Evolutionary conservation across 2,888 invertebrate genomes (phyloP).

Genomic region (Slavum lentiscoides): DNA sequence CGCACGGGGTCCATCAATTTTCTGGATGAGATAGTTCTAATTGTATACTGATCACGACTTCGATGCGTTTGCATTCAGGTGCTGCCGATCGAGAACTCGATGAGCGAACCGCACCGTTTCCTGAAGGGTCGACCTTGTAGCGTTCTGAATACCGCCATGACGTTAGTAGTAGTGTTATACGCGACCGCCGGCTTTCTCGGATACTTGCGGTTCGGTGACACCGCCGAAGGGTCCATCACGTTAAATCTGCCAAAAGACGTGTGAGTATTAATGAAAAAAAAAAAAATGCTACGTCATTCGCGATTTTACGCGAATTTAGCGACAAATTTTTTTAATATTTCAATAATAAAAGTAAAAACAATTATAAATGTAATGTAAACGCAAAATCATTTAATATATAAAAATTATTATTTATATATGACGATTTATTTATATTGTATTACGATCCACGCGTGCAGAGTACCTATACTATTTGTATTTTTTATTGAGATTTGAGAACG

Average conservation of each 20-base stretch:
- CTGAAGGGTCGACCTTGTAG: conserved; percentile 70
- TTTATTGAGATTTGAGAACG: too few relatives aligned
- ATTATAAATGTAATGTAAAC: too few relatives aligned
- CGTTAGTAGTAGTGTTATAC: conserved; percentile 77
- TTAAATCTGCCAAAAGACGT: conserved; percentile 76
- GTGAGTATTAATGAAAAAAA: conserved; percentile 62
- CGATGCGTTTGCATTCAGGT: conserved; percentile 62
- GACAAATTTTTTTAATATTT: not conserved
- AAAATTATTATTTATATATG: too few relatives aligned
- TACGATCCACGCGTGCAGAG: too few relatives aligned
- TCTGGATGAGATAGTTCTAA: not conserved
- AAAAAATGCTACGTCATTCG: not conserved
- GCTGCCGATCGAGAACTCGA: conserved; percentile 93
- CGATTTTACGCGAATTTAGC: not conserved
- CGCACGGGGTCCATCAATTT: not conserved
- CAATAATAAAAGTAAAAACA: too few relatives aligned
- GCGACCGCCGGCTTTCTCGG: conserved; percentile 87
- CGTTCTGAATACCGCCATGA: conserved; percentile 85
- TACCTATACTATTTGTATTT: too few relatives aligned
- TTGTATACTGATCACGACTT: not conserved
- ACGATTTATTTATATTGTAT: too few relatives aligned
- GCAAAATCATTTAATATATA: too few relatives aligned
- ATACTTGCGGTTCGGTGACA: conserved; percentile 80
- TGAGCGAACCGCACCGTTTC: conserved; percentile 80
- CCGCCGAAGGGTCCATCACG: conserved; percentile 75